Evolutionary conservation across 2,113 vertebrate species (phyloP).

Genomic region (Vombatus ursinus): DNA sequence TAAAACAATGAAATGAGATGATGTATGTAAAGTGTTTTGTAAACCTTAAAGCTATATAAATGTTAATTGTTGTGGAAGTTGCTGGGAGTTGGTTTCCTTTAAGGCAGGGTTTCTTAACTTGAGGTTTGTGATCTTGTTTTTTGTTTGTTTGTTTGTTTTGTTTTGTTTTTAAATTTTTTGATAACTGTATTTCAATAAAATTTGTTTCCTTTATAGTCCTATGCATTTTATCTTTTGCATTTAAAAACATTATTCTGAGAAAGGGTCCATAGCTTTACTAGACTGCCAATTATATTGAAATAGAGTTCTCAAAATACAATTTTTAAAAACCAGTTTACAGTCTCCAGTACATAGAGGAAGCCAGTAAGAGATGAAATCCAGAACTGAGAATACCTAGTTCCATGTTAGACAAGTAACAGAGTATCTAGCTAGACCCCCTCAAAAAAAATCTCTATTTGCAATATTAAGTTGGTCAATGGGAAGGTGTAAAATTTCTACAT

Average conservation of each 20-base stretch:
- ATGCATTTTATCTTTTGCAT: neutral
- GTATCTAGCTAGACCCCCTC: neutral
- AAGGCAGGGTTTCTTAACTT: neutral
- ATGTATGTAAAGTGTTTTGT: neutral
- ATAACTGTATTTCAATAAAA: neutral
- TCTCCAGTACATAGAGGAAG: neutral
- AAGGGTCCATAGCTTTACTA: neutral
- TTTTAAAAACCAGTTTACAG: neutral
- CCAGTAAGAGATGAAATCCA: neutral
- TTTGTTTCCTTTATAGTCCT: neutral
- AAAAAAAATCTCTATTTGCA: neutral
- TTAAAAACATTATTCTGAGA: neutral
- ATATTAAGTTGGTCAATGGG: neutral
- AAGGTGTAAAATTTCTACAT: neutral
- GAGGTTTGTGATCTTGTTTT: neutral
- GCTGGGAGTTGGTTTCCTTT: neutral
- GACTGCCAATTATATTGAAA: neutral
- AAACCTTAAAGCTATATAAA: neutral
- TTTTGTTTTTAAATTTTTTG: neutral
- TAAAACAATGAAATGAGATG: neutral
- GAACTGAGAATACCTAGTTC: neutral
- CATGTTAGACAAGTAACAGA: neutral
- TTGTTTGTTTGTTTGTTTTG: no score
- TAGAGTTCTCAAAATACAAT: neutral
- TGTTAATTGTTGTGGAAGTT: neutral